Base-by-base conservation (phyloP, 2,888 invertebrate species). In the Geophilus truncorum region DNA sequence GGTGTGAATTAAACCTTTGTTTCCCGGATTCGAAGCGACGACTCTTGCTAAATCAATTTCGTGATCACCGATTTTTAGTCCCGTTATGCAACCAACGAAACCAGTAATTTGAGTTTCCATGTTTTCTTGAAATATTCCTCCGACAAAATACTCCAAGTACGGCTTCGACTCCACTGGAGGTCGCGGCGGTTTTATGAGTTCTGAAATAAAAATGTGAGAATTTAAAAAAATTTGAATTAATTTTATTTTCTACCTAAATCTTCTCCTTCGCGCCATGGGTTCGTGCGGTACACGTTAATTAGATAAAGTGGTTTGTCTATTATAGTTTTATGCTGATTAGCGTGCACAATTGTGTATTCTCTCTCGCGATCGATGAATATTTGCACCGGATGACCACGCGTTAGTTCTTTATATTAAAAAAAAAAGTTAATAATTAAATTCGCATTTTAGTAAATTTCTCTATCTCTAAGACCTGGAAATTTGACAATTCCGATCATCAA, bases 91-190 rank as follows among this genome's bases (percentile, higher is more conserved):
- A 0, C 96, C 95, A 6, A 95, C 92, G 85, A 94, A 95, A 1
- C 94, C 94, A 81, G 91, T 91, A 83, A 91, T 90, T 0, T 89
- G 32, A 25, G 93, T 86, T 40, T 92, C 87, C 84, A 92, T 88
- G 83, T 93, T 93, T 85, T 92, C 92, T 1, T 91, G 89, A 87
- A 95, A 94, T 85, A 92, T 94, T 12, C 95, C 95, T 40, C 95
- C 96, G 70, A 96, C 89, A 87, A 95, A 94, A 85, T 88, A 85
- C 88, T 95, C 94, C 85, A 95, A 94, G 87, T 96, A 96, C 85
- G 94, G 93, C 0, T 93, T 94, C 0, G 95, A 95, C 6, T 94
- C 94, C 0, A 95, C 94, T 28, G 94, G 94, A 3, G 95, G 95
- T 82, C 95, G 90, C 87, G 94, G 94, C 7, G 95, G 95, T 80